Conservation (phyloP, 2,888 invertebrate species). For the Biston stratarius region DNA sequence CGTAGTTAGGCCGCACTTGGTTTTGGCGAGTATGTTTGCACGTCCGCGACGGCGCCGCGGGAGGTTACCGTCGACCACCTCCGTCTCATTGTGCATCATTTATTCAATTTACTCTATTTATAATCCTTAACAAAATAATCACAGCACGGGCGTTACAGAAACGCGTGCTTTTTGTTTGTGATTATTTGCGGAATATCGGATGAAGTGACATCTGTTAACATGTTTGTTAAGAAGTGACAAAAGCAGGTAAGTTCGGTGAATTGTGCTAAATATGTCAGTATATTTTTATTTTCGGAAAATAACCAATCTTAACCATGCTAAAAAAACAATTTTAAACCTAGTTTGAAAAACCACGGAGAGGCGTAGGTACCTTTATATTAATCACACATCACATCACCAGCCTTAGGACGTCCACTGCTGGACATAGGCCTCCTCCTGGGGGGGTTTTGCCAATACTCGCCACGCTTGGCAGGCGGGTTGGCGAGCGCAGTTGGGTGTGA, state of each 20-base stretch:
- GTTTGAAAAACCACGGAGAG: too few relatives aligned
- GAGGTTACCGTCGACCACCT: conserved; percentile 69
- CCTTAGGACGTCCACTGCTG: too few relatives aligned
- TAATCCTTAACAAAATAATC: conserved; percentile 58
- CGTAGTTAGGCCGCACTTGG: conserved; percentile 52
- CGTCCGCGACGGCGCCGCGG: conserved; percentile 71
- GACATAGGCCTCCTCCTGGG: too few relatives aligned
- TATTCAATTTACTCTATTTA: conserved; percentile 58
- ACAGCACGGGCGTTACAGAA: conserved; percentile 40
- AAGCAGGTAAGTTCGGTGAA: not conserved
- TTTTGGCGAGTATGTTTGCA: conserved; percentile 76
- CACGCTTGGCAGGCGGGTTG: too few relatives aligned
- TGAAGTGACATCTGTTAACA: conserved; percentile 34
- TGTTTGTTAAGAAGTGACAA: conserved; percentile 22
- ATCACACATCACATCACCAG: too few relatives aligned
- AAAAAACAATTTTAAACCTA: too few relatives aligned
- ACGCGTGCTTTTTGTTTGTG: conserved; percentile 27
- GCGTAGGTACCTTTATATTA: too few relatives aligned
- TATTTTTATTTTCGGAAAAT: too few relatives aligned
- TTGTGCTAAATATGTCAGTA: not conserved
- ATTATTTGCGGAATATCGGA: conserved; percentile 26
- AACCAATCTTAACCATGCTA: too few relatives aligned
- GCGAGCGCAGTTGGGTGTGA: too few relatives aligned
- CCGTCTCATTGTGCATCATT: conserved; percentile 59
- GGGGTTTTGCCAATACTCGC: too few relatives aligned